Base-by-base conservation (phyloP, 2,888 invertebrate genomes). In the Drosophila mimetica region DNA sequence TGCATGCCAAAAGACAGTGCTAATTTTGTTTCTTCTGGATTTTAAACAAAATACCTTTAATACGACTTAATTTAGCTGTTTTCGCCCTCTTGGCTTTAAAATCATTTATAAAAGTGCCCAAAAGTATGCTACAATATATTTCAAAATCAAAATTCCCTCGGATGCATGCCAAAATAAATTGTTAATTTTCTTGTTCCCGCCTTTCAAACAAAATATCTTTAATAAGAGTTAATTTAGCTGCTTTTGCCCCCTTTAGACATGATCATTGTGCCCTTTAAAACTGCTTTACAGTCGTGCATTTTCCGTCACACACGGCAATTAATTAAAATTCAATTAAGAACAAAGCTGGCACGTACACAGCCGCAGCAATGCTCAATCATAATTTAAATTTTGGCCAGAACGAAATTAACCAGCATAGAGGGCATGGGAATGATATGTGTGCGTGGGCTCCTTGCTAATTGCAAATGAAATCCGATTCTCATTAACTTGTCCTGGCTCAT, bases 301-400 rank as follows among this genome's bases (percentile, higher is more conserved):
- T 16, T 46, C 11, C 28, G 46, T 30, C 30, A 37, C 58, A 58
- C 37, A 46, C 39, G 30, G 28, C 61, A 48, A 61, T 84, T 74
- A 79, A 81, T 81, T 82, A 70, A 71, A 79, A 79, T 77, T 71
- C 58, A 81, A 75, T 81, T 85, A 71, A 57, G 52, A 60, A 57
- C 47, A 16, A 50, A 47, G 41, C 52, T 57, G 57, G 47, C 61
- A 81, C 76, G 79, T 69, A 41, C 72, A 39, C 22, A 30, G 13
- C 25, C 16, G 16, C 34, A 20, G 65, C 42, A 42, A 36, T 61
- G 48, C 65, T 65, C 75, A 79, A 70, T 74, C 75, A 72, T 70
- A 66, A 79, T 85, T 73, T 70, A 53, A 70, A 79, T 72, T 76
- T 65, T 46, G 57, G n/a, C 39, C 47, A 47, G 59, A 74, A 75